Evolutionary conservation across 2,113 vertebrate species (phyloP).

Genomic region (Machaerirhynchus nigripectus): DNA sequence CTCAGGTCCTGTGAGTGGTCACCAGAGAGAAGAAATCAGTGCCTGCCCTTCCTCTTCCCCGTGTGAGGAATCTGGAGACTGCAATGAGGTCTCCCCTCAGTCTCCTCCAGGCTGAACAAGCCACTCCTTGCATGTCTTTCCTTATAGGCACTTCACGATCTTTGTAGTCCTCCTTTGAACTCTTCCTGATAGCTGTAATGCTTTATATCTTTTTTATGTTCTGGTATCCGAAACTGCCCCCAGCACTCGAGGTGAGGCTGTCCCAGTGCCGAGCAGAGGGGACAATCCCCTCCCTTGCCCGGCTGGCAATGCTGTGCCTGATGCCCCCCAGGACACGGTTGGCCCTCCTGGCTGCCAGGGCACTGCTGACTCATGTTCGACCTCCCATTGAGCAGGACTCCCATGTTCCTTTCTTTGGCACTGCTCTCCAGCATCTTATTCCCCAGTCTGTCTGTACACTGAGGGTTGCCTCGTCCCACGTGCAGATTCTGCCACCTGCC

Average conservation of each 20-base stretch:
- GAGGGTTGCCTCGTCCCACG: neutral
- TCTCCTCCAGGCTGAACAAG: neutral
- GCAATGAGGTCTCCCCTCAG: neutral
- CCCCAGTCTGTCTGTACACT: neutral
- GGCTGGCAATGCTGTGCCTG: accelerated
- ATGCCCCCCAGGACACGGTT: accelerated
- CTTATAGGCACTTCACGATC: neutral
- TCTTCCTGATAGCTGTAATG: neutral
- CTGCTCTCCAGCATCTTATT: neutral
- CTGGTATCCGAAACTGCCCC: accelerated
- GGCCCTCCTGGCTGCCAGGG: neutral
- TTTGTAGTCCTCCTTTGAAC: neutral
- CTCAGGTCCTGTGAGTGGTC: neutral
- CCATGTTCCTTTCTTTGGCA: neutral
- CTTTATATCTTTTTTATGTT: neutral
- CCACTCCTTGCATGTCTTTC: neutral
- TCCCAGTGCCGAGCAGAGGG: neutral
- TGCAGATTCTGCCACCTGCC: neutral
- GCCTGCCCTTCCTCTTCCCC: neutral
- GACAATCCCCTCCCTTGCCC: neutral
- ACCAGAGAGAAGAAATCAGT: neutral
- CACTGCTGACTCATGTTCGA: neutral
- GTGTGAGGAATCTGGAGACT: neutral
- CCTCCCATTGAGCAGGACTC: accelerated
- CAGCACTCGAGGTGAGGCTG: accelerated